A percentile compares a stretch with the other conserved stretches of the same genome.
Evolutionary conservation across 1,140 invertebrate genomes (phyloP).

Genomic region (Pantala flavescens): DNA sequence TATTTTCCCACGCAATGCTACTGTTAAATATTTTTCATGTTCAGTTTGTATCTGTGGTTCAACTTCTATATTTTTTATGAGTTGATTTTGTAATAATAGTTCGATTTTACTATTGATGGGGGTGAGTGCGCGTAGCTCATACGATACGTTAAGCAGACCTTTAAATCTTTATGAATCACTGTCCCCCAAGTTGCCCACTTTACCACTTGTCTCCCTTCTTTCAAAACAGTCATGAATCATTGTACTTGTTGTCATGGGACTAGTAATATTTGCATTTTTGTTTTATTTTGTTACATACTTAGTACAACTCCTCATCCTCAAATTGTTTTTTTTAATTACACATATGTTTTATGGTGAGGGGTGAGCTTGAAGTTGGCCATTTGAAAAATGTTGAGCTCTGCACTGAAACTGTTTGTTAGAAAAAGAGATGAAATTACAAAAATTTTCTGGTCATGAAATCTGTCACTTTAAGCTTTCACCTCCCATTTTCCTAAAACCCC

Average conservation of each 20-base stretch:
- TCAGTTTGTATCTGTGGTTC: constrained; percentile 9
- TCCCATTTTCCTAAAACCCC: not conserved
- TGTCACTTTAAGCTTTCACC: constrained; percentile 1
- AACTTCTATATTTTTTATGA: not conserved
- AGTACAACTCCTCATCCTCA: not conserved
- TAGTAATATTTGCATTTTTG: constrained; percentile 8
- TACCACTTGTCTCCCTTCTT: not conserved
- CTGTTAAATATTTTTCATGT: constrained; percentile 9
- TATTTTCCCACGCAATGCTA: not conserved
- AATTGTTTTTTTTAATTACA: not conserved
- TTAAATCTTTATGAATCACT: constrained; percentile 5
- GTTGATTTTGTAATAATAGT: constrained; percentile 8
- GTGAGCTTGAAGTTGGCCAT: not conserved
- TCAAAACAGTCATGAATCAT: not conserved
- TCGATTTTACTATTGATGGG: not conserved
- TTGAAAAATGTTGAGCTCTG: not conserved
- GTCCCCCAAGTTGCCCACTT: not conserved
- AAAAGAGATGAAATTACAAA: too few species aligned
- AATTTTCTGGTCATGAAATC: not conserved
- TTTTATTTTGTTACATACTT: constrained; percentile 6
- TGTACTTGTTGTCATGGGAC: constrained; percentile 8
- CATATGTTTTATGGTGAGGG: not conserved
- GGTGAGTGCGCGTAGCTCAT: not conserved
- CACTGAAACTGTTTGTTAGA: not conserved
- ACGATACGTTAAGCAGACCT: not conserved